A percentile compares a stretch with the other conserved stretches of the same genome.
Evolutionary conservation across 2,113 vertebrate species (phyloP).

Genomic region (Gambusia affinis): DNA sequence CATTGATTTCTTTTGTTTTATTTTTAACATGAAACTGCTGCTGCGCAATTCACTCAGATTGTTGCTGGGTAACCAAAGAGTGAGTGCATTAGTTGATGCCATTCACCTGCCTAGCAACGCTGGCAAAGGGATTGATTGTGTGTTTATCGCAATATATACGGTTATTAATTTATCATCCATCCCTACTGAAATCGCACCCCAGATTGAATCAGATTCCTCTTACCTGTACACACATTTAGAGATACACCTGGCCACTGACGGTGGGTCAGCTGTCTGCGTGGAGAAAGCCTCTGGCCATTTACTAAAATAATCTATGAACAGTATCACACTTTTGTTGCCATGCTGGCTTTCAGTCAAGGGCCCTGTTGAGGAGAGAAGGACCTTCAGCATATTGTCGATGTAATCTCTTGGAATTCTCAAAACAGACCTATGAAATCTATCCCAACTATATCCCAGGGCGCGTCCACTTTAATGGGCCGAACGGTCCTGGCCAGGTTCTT

Average conservation of each 20-base stretch:
- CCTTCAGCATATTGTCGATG: background rate
- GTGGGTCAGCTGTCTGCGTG: conserved; percentile 82
- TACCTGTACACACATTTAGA: conserved; percentile 88
- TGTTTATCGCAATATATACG: no score
- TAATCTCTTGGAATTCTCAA: background rate
- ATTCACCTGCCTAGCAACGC: no score
- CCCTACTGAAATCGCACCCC: no score
- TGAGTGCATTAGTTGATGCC: no score
- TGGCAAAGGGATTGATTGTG: no score
- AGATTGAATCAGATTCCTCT: background rate
- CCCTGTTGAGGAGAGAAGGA: conserved; percentile 68
- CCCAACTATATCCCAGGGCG: conserved; percentile 88
- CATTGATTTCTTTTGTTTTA: no score
- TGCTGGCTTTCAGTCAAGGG: conserved; percentile 84
- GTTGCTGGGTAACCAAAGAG: no score
- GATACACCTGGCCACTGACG: conserved; percentile 85
- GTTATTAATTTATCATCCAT: no score
- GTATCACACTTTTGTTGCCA: conserved; percentile 79
- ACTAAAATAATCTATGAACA: conserved; percentile 86
- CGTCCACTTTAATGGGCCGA: conserved; percentile 83
- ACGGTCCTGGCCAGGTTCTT: conserved; percentile 80
- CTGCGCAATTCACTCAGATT: no score
- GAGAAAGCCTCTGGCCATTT: conserved; percentile 91
- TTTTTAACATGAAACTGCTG: no score
- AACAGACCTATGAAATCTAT: conserved; percentile 84